Conservation (phyloP, 2,888 invertebrate genomes). For the Eulithis testata region DNA sequence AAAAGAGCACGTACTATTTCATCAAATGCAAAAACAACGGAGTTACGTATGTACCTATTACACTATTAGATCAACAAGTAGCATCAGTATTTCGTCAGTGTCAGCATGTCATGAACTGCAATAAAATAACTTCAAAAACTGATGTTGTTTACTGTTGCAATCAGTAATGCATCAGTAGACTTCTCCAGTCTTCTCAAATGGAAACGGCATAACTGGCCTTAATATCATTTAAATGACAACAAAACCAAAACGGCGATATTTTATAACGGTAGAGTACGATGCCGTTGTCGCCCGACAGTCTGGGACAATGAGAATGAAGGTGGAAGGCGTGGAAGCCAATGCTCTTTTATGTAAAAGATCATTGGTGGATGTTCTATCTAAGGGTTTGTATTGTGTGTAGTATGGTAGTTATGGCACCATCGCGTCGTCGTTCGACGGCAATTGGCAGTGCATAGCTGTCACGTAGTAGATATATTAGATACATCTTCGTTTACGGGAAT, state of each 20-base stretch:
- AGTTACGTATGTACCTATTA: not conserved
- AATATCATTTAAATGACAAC: conserved; percentile 33
- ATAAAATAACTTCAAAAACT: not conserved
- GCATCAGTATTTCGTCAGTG: conserved; percentile 4
- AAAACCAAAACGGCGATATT: conserved; percentile 28
- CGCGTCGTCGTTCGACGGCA: not conserved
- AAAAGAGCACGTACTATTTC: conserved; percentile 20
- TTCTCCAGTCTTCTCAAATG: conserved; percentile 5
- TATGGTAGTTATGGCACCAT: not conserved
- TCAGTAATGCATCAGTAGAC: conserved; percentile 6
- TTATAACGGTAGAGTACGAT: conserved; percentile 37
- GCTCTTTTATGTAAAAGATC: too few species aligned
- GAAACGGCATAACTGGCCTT: conserved; percentile 18
- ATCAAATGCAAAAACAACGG: not conserved
- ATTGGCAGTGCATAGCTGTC: conserved; percentile 14
- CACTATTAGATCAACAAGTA: conserved; percentile 5
- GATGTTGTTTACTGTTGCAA: conserved; percentile 6
- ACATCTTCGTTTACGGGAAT: conserved; percentile 10
- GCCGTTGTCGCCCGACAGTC: conserved; percentile 35
- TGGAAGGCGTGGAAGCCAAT: too few species aligned
- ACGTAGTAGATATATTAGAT: conserved; percentile 19
- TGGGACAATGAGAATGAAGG: conserved; percentile 13
- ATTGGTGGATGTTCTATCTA: not conserved
- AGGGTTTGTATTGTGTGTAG: not conserved
- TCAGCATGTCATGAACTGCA: conserved; percentile 11